Evolutionary conservation across 1,140 invertebrate species (phyloP).

Genomic region (Drosophila neocordata): DNA sequence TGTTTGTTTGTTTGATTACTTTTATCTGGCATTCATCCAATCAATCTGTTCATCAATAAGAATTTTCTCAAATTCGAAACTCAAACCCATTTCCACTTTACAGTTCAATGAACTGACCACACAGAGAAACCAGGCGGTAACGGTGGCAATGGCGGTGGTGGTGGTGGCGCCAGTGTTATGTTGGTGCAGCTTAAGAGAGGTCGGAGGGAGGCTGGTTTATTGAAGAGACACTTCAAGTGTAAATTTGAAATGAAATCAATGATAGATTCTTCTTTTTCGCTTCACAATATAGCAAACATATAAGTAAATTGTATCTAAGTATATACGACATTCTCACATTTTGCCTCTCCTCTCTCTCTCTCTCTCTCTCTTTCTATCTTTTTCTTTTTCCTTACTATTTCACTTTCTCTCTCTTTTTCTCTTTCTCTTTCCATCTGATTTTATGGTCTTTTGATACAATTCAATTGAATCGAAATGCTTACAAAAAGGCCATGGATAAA

Average conservation of each 20-base stretch:
- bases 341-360: background rate
- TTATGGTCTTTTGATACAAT: constrained; percentile 62
- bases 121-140: constrained; percentile 1
- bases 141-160: background rate
- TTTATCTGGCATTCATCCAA: constrained; percentile 31
- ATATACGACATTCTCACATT: constrained; percentile 7
- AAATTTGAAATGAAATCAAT: constrained; percentile 75
- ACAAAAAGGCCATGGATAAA: constrained; percentile 28
- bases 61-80: constrained; percentile 31
- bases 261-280: constrained; percentile 60
- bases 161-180: too few species aligned
- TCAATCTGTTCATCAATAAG: constrained; percentile 20
- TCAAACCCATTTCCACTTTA: constrained; percentile 37
- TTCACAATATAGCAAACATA: constrained; percentile 22
- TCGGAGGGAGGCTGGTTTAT: constrained; percentile 33
- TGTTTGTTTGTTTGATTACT: constrained; percentile 25
- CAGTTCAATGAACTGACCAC: constrained; percentile 49
- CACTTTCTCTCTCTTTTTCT: background rate
- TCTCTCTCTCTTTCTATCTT: background rate
- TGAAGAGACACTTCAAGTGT: constrained; percentile 65
- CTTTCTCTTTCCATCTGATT: constrained; percentile 13
- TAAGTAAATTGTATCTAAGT: constrained; percentile 27
- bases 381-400: background rate
- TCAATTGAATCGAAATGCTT: constrained; percentile 60
- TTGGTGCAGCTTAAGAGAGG: background rate